phyloP scores from a whole-genome alignment of 2,888 invertebrate species.

The Eledone cirrhosa region DNA sequence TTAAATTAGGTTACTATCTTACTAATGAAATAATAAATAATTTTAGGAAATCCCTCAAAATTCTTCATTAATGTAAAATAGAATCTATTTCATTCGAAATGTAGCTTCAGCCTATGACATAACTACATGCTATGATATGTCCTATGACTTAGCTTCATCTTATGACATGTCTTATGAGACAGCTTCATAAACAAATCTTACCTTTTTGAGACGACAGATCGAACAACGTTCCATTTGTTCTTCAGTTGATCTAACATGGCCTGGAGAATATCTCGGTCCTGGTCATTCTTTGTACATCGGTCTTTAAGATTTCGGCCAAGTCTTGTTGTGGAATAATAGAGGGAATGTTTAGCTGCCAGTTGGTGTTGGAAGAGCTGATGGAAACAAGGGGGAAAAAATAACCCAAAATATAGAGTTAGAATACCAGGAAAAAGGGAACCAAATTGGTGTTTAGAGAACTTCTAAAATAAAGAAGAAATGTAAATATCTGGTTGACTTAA shows the following conservation, averaged over 20 bases:
- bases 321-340: slow-evolving; percentile 65
- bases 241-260: slow-evolving; percentile 65
- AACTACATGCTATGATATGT: no score
- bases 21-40: no score
- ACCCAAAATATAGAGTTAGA: not conserved
- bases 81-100: no score
- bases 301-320: slow-evolving; percentile 66
- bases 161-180: no score
- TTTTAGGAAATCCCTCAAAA: no score
- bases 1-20: no score
- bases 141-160: no score
- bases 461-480: not conserved
- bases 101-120: no score
- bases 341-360: slow-evolving; percentile 60
- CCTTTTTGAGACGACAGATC: slow-evolving; percentile 62
- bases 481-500: not conserved
- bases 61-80: no score
- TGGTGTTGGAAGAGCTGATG: slow-evolving; percentile 63
- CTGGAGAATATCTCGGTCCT: slow-evolving; percentile 61
- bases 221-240: slow-evolving; percentile 65
- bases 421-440: not conserved
- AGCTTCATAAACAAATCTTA: slow-evolving; percentile 31
- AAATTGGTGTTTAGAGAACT: not conserved
- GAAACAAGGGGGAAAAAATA: not conserved
- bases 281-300: slow-evolving; percentile 63